These are phyloP conservation scores for Lepidurus arcticus DNA, from an alignment of 1,140 invertebrate species.

Conservation along the genomic window DNA sequence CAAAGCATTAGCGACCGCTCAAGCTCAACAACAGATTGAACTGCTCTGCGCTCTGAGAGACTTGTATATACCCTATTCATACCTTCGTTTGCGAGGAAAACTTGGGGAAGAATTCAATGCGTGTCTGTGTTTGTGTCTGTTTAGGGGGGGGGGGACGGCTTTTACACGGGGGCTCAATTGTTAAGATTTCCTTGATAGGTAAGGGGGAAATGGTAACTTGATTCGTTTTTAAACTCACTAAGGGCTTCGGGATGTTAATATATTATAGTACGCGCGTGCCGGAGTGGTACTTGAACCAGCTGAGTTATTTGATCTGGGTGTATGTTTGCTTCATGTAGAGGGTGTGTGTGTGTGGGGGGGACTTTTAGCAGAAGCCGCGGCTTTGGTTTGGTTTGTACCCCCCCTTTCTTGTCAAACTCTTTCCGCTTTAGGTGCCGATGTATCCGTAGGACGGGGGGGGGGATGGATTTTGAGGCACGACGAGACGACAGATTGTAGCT, in stretches of 20 bases:
- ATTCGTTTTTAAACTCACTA: background rate
- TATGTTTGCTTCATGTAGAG: background rate
- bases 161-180: background rate
- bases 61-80: no score
- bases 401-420: no score
- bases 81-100: no score
- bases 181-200: background rate
- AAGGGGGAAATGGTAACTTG: background rate
- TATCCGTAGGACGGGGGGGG: no score
- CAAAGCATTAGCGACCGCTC: background rate
- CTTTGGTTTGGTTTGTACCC: no score
- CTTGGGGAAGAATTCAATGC: no score
- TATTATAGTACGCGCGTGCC: background rate
- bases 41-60: no score
- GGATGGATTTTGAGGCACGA: no score
- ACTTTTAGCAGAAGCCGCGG: no score
- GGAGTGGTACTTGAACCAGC: constrained; percentile 13
- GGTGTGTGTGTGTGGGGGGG: background rate
- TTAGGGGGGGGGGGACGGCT: background rate
- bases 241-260: background rate
- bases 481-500: no score
- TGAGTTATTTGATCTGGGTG: constrained; percentile 18
- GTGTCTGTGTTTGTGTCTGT: background rate
- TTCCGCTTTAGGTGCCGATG: no score
- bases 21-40: background rate